A percentile compares a stretch with the other conserved stretches of the same genome.
These are phyloP conservation scores for Brachionus sp. DNA, from an alignment of 1,140 invertebrate genomes.

Conservation along the genomic window DNA sequence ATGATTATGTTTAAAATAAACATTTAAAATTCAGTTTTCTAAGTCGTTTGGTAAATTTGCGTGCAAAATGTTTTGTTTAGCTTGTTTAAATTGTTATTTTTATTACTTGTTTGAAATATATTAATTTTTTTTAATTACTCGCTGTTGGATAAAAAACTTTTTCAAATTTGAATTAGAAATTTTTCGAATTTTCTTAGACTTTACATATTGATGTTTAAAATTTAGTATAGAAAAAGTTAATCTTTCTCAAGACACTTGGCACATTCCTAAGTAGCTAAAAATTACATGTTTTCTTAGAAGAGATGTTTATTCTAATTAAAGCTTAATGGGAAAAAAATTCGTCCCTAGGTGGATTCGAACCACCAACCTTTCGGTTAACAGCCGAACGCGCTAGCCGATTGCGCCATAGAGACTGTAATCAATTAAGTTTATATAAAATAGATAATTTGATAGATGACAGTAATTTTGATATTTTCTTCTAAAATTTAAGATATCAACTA, in stretches of 20 bases:
- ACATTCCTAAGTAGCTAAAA: neutral
- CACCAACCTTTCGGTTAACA: neutral
- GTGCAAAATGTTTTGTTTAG: neutral
- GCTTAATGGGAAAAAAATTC: neutral
- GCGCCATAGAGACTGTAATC: neutral
- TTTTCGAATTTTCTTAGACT: neutral
- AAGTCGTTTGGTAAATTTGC: neutral
- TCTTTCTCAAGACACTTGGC: neutral
- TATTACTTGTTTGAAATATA: neutral
- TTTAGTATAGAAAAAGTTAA: neutral
- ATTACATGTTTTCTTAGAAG: neutral
- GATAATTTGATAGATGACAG: too few relatives aligned
- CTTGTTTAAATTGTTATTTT: neutral
- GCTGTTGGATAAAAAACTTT: neutral
- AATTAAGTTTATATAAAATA: neutral
- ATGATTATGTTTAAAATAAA: neutral
- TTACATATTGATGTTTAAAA: neutral
- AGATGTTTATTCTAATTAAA: neutral
- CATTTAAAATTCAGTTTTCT: neutral
- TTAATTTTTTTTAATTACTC: neutral
- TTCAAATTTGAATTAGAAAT: neutral
- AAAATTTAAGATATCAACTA: too few relatives aligned
- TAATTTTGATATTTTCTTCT: too few relatives aligned
- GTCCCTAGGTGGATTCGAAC: neutral
- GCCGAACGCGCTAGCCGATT: neutral